These are phyloP conservation scores for Synchiropus splendidus DNA, from an alignment of 2,113 vertebrate genomes.

Conservation along the genomic window DNA sequence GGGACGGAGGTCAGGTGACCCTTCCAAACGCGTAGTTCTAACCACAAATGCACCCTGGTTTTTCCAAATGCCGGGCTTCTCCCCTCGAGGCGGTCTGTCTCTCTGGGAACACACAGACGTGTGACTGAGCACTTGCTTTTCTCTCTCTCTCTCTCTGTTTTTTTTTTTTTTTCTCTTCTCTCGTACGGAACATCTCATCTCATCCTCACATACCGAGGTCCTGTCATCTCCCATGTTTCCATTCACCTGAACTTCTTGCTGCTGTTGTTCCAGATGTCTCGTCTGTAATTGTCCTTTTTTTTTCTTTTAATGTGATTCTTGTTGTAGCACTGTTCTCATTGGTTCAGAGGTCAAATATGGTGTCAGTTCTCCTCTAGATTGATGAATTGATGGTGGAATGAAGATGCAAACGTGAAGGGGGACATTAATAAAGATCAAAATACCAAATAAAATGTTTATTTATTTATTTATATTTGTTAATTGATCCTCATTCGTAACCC, in stretches of 20 bases:
- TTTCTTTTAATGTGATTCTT: slow-evolving; percentile 18
- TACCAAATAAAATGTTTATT: not conserved
- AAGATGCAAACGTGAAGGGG: slow-evolving; percentile 34
- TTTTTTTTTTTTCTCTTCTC: not conserved
- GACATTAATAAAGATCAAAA: slow-evolving; percentile 47
- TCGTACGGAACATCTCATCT: not conserved
- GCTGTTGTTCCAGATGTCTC: not conserved
- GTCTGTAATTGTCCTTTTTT: not conserved
- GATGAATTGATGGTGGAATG: slow-evolving; percentile 20
- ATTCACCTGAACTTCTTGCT: not conserved
- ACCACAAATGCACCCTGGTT: too few species aligned
- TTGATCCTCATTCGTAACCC: too few species aligned
- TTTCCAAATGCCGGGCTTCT: too few species aligned
- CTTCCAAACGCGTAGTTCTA: too few species aligned
- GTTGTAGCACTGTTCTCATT: slow-evolving; percentile 37
- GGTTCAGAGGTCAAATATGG: slow-evolving; percentile 44
- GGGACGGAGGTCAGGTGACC: too few species aligned
- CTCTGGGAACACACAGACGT: too few species aligned
- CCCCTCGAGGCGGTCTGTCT: too few species aligned
- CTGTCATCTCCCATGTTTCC: not conserved
- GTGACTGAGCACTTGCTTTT: not conserved
- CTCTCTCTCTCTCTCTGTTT: not conserved
- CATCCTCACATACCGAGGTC: not conserved
- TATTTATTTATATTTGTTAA: too few species aligned
- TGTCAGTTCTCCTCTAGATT: slow-evolving; percentile 20